Percentiles rank a stretch among this genome's conserved stretches.
Evolutionary conservation across 2,888 invertebrate species (phyloP).

Genomic region (Trissolcus brochymenae): DNA sequence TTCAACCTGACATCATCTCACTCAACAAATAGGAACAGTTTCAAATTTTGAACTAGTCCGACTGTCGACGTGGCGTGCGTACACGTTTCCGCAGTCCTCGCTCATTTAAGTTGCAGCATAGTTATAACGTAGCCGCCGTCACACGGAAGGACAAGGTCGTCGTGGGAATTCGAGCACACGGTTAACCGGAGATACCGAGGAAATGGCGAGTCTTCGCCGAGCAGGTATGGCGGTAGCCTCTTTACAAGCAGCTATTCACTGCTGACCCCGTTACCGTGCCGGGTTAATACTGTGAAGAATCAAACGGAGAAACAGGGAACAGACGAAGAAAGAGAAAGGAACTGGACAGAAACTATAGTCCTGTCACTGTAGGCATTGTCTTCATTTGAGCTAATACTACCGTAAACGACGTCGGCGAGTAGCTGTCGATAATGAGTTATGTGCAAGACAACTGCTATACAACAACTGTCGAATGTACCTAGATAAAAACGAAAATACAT

Average conservation of each 20-base stretch:
- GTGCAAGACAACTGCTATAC: slow-evolving; percentile 8
- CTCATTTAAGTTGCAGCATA: slow-evolving; percentile 38
- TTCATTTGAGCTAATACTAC: slow-evolving; percentile 48
- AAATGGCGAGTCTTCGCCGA: slow-evolving; percentile 59
- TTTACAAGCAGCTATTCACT: slow-evolving; percentile 59
- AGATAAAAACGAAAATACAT: no score
- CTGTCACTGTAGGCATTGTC: slow-evolving; percentile 52
- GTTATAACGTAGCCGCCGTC: slow-evolving; percentile 39
- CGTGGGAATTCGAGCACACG: slow-evolving; percentile 60
- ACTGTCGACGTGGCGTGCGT: slow-evolving; percentile 10
- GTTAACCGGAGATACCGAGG: slow-evolving; percentile 52
- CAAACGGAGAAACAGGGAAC: slow-evolving; percentile 42
- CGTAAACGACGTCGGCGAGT: slow-evolving; percentile 42
- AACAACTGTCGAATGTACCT: no score
- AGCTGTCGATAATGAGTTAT: slow-evolving; percentile 50
- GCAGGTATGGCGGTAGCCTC: slow-evolving; percentile 47
- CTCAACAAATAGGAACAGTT: background rate
- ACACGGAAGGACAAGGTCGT: slow-evolving; percentile 59
- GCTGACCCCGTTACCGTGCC: slow-evolving; percentile 59
- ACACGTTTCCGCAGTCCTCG: slow-evolving; percentile 21
- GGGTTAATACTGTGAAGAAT: slow-evolving; percentile 49
- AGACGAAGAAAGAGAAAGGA: slow-evolving; percentile 51
- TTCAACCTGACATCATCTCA: no score
- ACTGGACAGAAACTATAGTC: slow-evolving; percentile 50
- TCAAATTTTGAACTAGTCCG: slow-evolving; percentile 6